These are phyloP conservation scores for Lasioglossum villosulum DNA, from an alignment of 2,888 invertebrate species.

Conservation along the genomic window DNA sequence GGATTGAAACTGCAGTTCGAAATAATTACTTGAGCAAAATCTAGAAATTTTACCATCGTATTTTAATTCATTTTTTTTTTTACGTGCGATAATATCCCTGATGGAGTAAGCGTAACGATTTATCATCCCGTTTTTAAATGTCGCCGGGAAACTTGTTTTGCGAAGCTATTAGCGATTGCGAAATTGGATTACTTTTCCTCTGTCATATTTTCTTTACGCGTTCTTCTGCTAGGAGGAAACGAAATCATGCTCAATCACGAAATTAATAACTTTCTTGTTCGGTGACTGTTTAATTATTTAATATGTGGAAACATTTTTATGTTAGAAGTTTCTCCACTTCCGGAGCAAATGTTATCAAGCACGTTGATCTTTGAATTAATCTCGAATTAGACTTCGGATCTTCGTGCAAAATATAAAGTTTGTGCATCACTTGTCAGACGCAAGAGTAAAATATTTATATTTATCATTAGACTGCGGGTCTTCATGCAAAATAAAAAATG, in stretches of 20 bases:
- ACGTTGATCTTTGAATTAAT: not conserved
- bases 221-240: no score
- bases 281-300: not conserved
- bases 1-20: not conserved
- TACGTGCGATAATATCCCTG: conserved; percentile 9
- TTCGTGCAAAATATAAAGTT: no score
- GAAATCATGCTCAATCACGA: not conserved
- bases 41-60: conserved; percentile 7
- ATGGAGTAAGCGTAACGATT: not conserved
- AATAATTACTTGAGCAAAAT: conserved; percentile 1
- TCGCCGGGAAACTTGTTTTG: conserved; percentile 1
- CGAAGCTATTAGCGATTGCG: not conserved
- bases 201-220: not conserved
- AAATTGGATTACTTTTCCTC: conserved; percentile 10
- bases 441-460: no score
- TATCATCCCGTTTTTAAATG: not conserved
- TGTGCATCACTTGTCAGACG: no score
- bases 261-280: not conserved
- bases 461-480: no score
- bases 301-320: not conserved
- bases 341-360: no score
- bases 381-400: not conserved
- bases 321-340: not conserved
- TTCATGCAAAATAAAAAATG: no score
- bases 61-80: conserved; percentile 5